Base-by-base conservation (phyloP, 2,113 vertebrate species). In the Psephotus haematonotus region DNA sequence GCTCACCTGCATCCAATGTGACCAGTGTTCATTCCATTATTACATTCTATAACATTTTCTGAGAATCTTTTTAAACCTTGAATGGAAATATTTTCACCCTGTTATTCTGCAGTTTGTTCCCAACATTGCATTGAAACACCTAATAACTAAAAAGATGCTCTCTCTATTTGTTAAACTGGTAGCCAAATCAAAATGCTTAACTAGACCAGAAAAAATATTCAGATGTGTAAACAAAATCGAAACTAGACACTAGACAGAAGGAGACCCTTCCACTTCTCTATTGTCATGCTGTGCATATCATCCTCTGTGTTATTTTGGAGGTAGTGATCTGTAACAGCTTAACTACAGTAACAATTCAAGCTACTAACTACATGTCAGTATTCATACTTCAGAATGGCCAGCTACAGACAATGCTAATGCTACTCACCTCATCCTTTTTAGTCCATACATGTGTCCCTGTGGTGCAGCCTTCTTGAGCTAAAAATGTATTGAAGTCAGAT, bases 401-500 rank as follows among this genome's bases (percentile, higher is more conserved):
- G 39, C 23, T 62, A 55, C 17, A 65, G 47, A 68, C 11, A 46
- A 27, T 1, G 1, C 17, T 33, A 67, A 27, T 13, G 55, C 55
- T 82, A 98, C 99, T 97, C 96, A 99, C 99, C 22, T 91, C 93
- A 78, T 99, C 98, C 52, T 99, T 99, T 96, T 99, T 99, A 96
- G 97, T 98, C 99, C 99, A 99, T 25, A 98, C 5, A 6, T 99
- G 99, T 20, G 97, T 95, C 78, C 99, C 99, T 70, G 96, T 99
- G 63, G 98, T 97, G 86, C 99, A 99, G 89, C 99, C 99, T 88
- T 98, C 98, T 95, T 99, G 99, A 95, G 99, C 98, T 95, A 99
- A 98, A 97, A 99, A 99, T 5, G 98, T 98, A 88, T 98, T 99
- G 96, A 99, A 99, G 97, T 99, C 99, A 8, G 99, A 99, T 9